A percentile compares a stretch with the other conserved stretches of the same genome.
Conservation (phyloP, 2,113 vertebrate genomes). For the Panthera leo region DNA sequence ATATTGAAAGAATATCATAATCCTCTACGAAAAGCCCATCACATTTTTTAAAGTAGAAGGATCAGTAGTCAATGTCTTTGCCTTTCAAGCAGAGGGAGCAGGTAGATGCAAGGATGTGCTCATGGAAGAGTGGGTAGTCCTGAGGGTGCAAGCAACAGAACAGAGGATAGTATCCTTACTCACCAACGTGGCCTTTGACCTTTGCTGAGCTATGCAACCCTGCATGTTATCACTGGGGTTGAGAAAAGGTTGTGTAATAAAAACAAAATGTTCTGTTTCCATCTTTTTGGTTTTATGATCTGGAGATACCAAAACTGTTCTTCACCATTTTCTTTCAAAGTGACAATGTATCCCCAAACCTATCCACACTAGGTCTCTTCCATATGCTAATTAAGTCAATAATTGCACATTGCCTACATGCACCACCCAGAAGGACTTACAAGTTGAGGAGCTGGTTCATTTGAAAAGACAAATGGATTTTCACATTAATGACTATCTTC, state of each 20-base stretch:
- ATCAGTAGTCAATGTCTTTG: background rate
- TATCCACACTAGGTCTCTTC: background rate
- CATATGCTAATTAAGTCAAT: background rate
- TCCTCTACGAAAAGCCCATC: background rate
- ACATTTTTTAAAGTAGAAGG: background rate
- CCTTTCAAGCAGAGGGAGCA: background rate
- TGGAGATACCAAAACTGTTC: background rate
- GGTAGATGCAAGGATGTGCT: background rate
- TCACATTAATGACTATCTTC: background rate
- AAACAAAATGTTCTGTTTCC: background rate
- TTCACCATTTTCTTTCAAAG: background rate
- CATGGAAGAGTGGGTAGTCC: fast-evolving
- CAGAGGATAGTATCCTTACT: background rate
- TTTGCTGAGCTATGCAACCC: background rate
- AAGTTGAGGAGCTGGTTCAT: background rate
- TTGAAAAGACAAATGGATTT: background rate
- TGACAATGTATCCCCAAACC: background rate
- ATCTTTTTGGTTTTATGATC: background rate
- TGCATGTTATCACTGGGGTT: background rate
- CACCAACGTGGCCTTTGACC: background rate
- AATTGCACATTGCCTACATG: background rate
- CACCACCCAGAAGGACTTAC: background rate
- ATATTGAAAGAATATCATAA: background rate
- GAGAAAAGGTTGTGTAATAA: background rate
- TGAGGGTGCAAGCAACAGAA: background rate